phyloP scores from a whole-genome alignment of 1,140 invertebrate species.

The Drosophila saltans region DNA sequence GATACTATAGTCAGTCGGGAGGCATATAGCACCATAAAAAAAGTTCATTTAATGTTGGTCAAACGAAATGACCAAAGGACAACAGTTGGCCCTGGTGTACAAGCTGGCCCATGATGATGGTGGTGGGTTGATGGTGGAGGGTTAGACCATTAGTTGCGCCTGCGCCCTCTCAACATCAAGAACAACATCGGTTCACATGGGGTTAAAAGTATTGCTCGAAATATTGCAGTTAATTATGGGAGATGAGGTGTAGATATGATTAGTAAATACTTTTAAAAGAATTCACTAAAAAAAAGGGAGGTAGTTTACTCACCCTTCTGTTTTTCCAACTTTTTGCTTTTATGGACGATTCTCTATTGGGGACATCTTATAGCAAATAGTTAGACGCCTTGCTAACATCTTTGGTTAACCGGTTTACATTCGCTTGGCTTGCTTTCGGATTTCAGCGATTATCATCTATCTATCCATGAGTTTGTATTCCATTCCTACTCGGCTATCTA shows the following conservation, averaged over 20 bases:
- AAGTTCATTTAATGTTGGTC: conserved; percentile 57
- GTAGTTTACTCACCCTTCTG: neutral
- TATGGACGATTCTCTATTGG: conserved; percentile 48
- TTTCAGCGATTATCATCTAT: conserved; percentile 61
- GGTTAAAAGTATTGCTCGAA: conserved; percentile 64
- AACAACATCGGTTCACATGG: conserved; percentile 49
- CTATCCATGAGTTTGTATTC: conserved; percentile 26
- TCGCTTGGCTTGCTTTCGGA: conserved; percentile 52
- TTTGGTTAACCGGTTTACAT: conserved; percentile 68
- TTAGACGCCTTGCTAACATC: conserved; percentile 43
- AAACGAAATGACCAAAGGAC: conserved; percentile 69
- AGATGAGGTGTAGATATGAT: conserved; percentile 7
- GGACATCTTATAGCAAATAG: conserved; percentile 37
- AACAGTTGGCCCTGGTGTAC: conserved; percentile 65
- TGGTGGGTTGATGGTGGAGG: conserved; percentile 53
- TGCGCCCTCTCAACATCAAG: conserved; percentile 47
- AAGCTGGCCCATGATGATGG: conserved; percentile 15
- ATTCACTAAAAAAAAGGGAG: neutral
- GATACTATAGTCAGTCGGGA: conserved; percentile 2
- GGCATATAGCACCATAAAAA: conserved; percentile 11
- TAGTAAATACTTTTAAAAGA: neutral
- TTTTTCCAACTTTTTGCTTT: conserved; percentile 48
- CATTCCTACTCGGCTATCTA: conserved; percentile 14
- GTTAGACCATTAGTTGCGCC: conserved; percentile 76
- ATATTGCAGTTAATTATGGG: conserved; percentile 60